These are phyloP conservation scores for Columba guinea DNA, from an alignment of 2,797 vertebrate genomes.

Conservation along the genomic window DNA sequence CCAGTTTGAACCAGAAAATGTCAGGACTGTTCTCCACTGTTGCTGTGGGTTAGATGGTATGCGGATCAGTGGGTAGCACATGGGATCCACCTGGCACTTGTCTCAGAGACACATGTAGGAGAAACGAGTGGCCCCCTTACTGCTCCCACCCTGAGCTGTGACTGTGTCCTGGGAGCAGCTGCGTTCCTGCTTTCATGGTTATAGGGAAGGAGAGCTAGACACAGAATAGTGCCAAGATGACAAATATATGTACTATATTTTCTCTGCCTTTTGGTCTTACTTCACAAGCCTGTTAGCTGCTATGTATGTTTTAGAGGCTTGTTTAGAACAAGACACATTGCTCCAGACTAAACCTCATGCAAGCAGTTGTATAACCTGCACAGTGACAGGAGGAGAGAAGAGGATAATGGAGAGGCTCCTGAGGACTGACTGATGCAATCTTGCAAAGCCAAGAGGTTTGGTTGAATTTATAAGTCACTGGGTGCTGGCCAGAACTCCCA, in stretches of 20 bases:
- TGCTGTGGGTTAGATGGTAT: not conserved
- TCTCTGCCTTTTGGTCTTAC: not conserved
- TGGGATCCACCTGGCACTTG: not conserved
- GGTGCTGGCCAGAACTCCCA: not conserved
- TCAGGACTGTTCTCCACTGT: not conserved
- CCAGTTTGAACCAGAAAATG: not conserved
- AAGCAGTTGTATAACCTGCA: accelerated
- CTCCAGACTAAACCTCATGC: not conserved
- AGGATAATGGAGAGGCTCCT: not conserved
- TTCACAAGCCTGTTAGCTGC: not conserved
- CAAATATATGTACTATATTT: not conserved
- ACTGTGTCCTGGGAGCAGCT: not conserved
- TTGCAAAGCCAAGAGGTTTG: not conserved
- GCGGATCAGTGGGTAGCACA: accelerated
- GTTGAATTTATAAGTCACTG: accelerated
- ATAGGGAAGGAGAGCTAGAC: not conserved
- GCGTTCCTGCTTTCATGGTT: not conserved
- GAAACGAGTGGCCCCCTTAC: accelerated
- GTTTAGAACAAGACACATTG: not conserved
- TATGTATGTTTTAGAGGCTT: not conserved
- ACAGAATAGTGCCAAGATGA: not conserved
- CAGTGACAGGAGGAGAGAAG: not conserved
- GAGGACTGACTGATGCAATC: not conserved
- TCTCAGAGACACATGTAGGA: not conserved
- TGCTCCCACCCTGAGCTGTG: not conserved